A percentile compares a stretch with the other conserved stretches of the same genome.
phyloP scores from a whole-genome alignment of 2,888 invertebrate genomes.

The Cephus rjabovi region DNA sequence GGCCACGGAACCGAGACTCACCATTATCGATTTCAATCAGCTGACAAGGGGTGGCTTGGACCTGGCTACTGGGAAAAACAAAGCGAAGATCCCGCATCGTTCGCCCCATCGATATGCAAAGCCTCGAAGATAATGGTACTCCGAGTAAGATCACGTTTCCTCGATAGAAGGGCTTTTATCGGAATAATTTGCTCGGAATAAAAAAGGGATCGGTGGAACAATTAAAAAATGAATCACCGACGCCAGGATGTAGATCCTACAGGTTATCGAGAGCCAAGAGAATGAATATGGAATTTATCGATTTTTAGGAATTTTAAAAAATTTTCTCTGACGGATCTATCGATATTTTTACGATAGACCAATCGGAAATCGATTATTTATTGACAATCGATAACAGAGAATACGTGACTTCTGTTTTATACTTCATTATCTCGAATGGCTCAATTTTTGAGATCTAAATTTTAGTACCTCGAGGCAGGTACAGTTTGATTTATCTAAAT shows the following conservation, averaged over 20 bases:
- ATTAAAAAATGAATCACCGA: neutral
- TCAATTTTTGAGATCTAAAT: neutral
- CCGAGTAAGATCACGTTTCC: neutral
- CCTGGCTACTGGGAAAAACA: conserved; percentile 60
- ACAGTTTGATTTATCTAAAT: too few relatives aligned
- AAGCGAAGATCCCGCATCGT: conserved; percentile 41
- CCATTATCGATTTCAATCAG: conserved; percentile 80
- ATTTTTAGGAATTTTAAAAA: neutral
- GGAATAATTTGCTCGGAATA: neutral
- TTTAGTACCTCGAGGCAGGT: neutral
- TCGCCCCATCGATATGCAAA: conserved; percentile 26
- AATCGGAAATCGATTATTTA: neutral
- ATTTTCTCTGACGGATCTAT: neutral
- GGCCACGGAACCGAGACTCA: conserved; percentile 74
- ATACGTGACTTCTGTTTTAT: neutral
- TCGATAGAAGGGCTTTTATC: neutral
- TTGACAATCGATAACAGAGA: neutral
- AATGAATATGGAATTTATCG: neutral
- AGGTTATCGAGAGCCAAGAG: neutral
- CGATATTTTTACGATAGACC: neutral
- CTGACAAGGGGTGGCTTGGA: conserved; percentile 74
- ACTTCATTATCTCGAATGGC: neutral
- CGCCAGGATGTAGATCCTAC: neutral
- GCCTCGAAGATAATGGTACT: conserved; percentile 30
- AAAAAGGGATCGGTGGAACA: neutral